Evolutionary conservation across 2,888 invertebrate genomes (phyloP).

Genomic region (Temnothorax rugatulus): DNA sequence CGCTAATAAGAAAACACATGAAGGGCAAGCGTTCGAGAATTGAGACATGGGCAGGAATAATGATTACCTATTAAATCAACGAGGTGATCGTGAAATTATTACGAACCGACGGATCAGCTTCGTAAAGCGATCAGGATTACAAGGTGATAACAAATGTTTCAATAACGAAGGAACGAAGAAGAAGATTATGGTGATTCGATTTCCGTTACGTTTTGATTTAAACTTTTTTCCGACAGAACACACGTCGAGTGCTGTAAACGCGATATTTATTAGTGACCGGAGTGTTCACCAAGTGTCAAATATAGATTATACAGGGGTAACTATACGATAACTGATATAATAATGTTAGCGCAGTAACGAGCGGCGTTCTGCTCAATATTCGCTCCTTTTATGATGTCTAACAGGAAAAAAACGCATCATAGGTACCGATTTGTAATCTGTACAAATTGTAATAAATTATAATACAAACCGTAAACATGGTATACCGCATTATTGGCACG

Average conservation of each 20-base stretch:
- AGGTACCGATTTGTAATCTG: conserved; percentile 77
- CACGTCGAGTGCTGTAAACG: conserved; percentile 29
- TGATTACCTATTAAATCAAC: not conserved
- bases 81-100: conserved; percentile 49
- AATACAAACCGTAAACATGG: conserved; percentile 65
- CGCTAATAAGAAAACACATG: conserved; percentile 46
- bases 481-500: not conserved
- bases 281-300: conserved; percentile 72
- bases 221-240: conserved; percentile 18
- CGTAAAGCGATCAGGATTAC: not conserved
- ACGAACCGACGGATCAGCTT: conserved; percentile 2
- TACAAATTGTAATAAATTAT: conserved; percentile 79
- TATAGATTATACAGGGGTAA: conserved; percentile 73
- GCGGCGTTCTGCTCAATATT: conserved; percentile 76
- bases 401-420: conserved; percentile 69
- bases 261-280: conserved; percentile 64
- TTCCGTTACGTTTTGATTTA: conserved; percentile 14
- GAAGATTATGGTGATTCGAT: not conserved
- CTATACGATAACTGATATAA: conserved; percentile 64
- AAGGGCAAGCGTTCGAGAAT: not conserved
- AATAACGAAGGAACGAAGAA: not conserved
- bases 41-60: conserved; percentile 1
- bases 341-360: conserved; percentile 76
- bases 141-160: conserved; percentile 12
- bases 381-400: conserved; percentile 76